Conservation (phyloP, 2,888 invertebrate species). For the Drosophila picticornis region DNA sequence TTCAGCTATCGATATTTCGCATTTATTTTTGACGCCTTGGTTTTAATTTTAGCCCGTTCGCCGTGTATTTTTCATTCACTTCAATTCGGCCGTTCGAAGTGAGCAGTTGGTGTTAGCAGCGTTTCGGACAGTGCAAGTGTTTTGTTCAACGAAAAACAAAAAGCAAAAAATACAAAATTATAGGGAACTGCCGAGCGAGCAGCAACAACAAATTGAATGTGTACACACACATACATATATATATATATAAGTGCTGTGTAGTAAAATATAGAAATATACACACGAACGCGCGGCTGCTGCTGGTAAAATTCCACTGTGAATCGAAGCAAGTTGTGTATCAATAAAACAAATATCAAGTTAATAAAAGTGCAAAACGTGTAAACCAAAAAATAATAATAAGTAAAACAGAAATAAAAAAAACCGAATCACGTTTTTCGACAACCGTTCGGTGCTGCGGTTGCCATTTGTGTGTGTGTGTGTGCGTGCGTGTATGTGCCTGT, state of each 20-base stretch:
- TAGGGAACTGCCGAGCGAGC: conserved; percentile 53
- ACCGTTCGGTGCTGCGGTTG: conserved; percentile 30
- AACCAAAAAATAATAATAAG: conserved; percentile 26
- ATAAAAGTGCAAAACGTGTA: conserved; percentile 67
- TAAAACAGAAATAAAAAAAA: conserved; percentile 21
- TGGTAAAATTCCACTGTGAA: conserved; percentile 80
- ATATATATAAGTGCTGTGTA: conserved; percentile 45
- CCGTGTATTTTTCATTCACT: conserved; percentile 81
- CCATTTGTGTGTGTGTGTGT: conserved; percentile 10
- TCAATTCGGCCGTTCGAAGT: conserved; percentile 80
- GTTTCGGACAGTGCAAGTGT: conserved; percentile 60
- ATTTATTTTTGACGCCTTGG: conserved; percentile 6
- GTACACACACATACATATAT: conserved; percentile 38
- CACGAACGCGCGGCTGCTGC: conserved; percentile 48
- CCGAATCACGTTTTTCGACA: conserved; percentile 74
- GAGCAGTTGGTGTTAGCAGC: conserved; percentile 50
- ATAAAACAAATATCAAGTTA: conserved; percentile 64
- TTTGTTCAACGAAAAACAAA: conserved; percentile 44
- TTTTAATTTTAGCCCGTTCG: conserved; percentile 84
- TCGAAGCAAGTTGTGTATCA: conserved; percentile 75
- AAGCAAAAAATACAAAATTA: conserved; percentile 46
- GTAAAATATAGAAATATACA: conserved; percentile 40
- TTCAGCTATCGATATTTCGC: background rate
- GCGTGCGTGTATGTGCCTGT: conserved; percentile 4
- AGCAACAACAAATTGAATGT: conserved; percentile 61